Percentiles rank a stretch among this genome's conserved stretches.
phyloP scores from a whole-genome alignment of 2,888 invertebrate genomes.

The Drosophila mettleri region DNA sequence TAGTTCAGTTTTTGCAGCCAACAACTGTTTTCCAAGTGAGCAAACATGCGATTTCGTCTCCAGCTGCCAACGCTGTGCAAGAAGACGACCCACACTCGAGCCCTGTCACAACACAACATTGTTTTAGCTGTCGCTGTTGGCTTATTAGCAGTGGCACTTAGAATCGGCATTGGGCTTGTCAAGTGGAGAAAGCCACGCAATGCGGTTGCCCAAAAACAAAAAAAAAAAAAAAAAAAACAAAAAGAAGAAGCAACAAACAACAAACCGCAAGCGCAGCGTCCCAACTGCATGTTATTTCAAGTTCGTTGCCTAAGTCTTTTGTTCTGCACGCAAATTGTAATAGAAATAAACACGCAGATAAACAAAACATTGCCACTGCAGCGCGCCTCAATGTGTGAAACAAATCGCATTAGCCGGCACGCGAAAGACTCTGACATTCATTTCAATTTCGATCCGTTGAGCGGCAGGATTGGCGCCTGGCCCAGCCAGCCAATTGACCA shows the following conservation, averaged over 20 bases:
- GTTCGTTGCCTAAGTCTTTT: constrained; percentile 64
- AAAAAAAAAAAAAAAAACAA: background rate
- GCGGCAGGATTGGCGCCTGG: background rate
- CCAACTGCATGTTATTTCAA: constrained; percentile 55
- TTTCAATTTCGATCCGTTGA: constrained; percentile 24
- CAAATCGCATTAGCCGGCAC: constrained; percentile 30
- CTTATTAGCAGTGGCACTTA: constrained; percentile 73
- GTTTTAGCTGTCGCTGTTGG: constrained; percentile 22
- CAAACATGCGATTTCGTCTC: constrained; percentile 50
- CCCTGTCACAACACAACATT: constrained; percentile 22
- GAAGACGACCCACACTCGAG: constrained; percentile 17
- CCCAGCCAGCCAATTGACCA: background rate
- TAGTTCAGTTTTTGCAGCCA: constrained; percentile 58
- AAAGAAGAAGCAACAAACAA: background rate
- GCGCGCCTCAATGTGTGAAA: constrained; percentile 19
- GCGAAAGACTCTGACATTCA: constrained; percentile 17
- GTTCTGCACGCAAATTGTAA: constrained; percentile 53
- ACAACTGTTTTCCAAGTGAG: constrained; percentile 68
- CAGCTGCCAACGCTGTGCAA: constrained; percentile 38
- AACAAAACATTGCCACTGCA: constrained; percentile 11
- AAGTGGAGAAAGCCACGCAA: constrained; percentile 65
- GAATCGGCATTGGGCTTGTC: constrained; percentile 58
- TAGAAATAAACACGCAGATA: background rate
- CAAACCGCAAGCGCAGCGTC: constrained; percentile 56
- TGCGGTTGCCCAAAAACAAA: constrained; percentile 30